These are phyloP conservation scores for Gnathonemus echidnorhynchus DNA, from an alignment of 2,113 vertebrate species.

Conservation along the genomic window DNA sequence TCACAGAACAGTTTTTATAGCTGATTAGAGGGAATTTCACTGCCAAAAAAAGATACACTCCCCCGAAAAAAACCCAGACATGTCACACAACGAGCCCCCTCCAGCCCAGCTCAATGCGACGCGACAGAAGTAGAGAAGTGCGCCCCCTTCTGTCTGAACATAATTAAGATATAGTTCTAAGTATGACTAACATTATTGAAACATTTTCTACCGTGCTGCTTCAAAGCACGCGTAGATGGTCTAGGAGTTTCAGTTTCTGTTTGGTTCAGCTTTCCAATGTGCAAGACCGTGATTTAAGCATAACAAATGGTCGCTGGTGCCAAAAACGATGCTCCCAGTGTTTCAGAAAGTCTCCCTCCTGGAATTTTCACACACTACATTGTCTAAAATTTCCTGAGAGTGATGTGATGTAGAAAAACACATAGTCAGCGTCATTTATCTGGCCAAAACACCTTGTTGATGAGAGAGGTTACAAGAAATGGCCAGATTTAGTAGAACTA, in stretches of 20 bases:
- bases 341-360: not conserved
- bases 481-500: not conserved
- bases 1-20: not conserved
- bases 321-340: not conserved
- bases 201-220: not conserved
- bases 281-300: not conserved
- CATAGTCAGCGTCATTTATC: not conserved
- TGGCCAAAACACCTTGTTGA: not conserved
- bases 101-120: not conserved
- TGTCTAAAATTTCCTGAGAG: not conserved
- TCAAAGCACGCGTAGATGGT: not conserved
- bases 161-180: not conserved
- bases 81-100: conserved; percentile 7
- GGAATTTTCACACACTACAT: not conserved
- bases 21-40: not conserved
- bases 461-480: not conserved
- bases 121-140: not conserved
- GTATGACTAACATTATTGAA: not conserved
- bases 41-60: not conserved
- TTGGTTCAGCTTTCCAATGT: not conserved
- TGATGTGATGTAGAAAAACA: not conserved
- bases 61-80: not conserved
- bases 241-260: not conserved
- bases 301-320: not conserved
- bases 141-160: conserved; percentile 6